phyloP scores from a whole-genome alignment of 2,888 invertebrate genomes.

The Eupelmus urozonus region DNA sequence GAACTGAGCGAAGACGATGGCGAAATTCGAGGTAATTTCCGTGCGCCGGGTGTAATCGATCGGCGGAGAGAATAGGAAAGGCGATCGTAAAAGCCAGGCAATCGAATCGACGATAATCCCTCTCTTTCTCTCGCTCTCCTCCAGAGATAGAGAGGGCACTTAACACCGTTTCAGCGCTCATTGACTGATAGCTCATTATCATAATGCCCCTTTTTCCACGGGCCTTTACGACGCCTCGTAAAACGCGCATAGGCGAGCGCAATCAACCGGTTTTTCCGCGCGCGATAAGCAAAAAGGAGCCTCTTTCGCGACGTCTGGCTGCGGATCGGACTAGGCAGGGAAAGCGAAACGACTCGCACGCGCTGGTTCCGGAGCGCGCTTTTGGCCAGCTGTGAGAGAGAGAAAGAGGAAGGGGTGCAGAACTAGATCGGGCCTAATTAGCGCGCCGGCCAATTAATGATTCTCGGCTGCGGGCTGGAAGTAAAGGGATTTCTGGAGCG shows the following conservation, averaged over 20 bases:
- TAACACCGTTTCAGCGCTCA: neutral
- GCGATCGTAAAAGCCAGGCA: too few relatives aligned
- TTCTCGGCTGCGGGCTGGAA: too few relatives aligned
- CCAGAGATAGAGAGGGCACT: too few relatives aligned
- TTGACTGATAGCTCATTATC: neutral
- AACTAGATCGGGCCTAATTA: slow-evolving; percentile 47
- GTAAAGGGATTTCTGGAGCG: slow-evolving; percentile 33
- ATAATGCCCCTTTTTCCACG: neutral
- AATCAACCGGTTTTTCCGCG: slow-evolving; percentile 7
- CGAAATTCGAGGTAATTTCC: slow-evolving; percentile 31
- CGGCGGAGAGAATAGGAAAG: too few relatives aligned
- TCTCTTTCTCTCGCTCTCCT: too few relatives aligned
- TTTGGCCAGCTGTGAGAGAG: slow-evolving; percentile 13
- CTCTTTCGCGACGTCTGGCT: slow-evolving; percentile 45
- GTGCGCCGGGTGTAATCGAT: neutral
- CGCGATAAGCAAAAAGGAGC: neutral
- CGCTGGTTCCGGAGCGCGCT: slow-evolving; percentile 30
- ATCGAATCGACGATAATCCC: neutral
- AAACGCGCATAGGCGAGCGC: neutral
- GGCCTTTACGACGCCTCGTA: neutral
- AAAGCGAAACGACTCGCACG: slow-evolving; percentile 45
- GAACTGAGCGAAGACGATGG: slow-evolving; percentile 18
- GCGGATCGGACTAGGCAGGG: too few relatives aligned
- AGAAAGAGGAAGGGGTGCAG: neutral
- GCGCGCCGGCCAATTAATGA: slow-evolving; percentile 28